A percentile compares a stretch with the other conserved stretches of the same genome.
These are phyloP conservation scores for Tetramorium simillimum DNA, from an alignment of 1,140 invertebrate genomes.

Conservation along the genomic window DNA sequence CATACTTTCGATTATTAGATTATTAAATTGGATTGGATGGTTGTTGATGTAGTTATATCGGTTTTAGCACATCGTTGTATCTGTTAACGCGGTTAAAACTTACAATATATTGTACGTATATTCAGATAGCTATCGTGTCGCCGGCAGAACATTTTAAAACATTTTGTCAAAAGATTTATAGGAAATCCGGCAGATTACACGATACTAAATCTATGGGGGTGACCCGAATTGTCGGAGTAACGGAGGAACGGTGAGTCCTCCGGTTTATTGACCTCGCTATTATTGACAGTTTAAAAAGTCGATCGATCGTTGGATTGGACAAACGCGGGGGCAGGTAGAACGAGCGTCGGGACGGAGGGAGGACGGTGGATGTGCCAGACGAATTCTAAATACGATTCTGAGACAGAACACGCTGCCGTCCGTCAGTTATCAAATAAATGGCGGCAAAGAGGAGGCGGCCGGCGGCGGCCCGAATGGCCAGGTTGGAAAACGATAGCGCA, in stretches of 20 bases:
- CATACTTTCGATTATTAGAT: neutral
- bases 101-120: neutral
- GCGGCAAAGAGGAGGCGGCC: constrained; percentile 48
- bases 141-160: constrained; percentile 9
- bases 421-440: constrained; percentile 63
- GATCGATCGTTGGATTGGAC: constrained; percentile 47
- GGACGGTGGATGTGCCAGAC: constrained; percentile 14
- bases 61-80: neutral
- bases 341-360: neutral
- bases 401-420: constrained; percentile 57
- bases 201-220: constrained; percentile 48
- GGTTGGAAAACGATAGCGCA: constrained; percentile 59
- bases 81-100: constrained; percentile 9
- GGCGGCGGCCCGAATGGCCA: constrained; percentile 34
- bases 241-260: constrained; percentile 30
- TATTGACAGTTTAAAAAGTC: constrained; percentile 60
- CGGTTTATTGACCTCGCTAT: constrained; percentile 51
- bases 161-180: constrained; percentile 46
- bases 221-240: constrained; percentile 44
- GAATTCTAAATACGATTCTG: constrained; percentile 67
- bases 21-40: neutral
- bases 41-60: neutral
- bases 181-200: constrained; percentile 30
- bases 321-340: constrained; percentile 19
- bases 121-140: neutral